These are phyloP conservation scores for Fukomys damarensis DNA, from an alignment of 2,113 vertebrate genomes.

Conservation along the genomic window DNA sequence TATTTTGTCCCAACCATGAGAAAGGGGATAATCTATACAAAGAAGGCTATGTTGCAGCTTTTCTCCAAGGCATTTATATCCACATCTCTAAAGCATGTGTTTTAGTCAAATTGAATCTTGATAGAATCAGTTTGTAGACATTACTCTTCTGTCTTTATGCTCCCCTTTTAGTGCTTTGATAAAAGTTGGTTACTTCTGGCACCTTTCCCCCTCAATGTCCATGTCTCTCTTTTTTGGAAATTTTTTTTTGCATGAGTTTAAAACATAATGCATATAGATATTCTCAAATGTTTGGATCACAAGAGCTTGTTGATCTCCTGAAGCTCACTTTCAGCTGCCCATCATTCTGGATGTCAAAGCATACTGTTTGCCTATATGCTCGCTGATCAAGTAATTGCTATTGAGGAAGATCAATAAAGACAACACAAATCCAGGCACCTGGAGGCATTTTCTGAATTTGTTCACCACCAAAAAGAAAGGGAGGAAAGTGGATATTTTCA, in stretches of 20 bases:
- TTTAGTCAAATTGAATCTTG: background rate
- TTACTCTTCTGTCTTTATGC: background rate
- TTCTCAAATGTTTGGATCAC: background rate
- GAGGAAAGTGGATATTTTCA: background rate
- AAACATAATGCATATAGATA: background rate
- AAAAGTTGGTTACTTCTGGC: background rate
- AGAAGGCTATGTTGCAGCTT: background rate
- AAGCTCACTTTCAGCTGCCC: background rate
- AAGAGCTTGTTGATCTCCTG: background rate
- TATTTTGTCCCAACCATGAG: background rate
- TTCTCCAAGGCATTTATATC: background rate
- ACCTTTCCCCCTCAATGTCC: background rate
- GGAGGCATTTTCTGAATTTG: background rate
- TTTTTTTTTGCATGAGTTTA: background rate
- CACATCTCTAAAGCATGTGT: background rate
- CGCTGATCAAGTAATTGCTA: background rate
- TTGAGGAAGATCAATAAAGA: fast-evolving
- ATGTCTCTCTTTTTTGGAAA: background rate
- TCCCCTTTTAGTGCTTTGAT: background rate
- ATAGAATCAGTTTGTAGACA: background rate
- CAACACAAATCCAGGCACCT: background rate
- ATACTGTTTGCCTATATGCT: background rate
- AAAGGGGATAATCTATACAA: background rate
- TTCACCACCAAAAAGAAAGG: background rate
- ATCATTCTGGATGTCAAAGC: background rate